Evolutionary conservation across 2,888 invertebrate genomes (phyloP), one percentile per base, ranked within the genome.

Genomic region (Punctoribates punctum): DNA sequence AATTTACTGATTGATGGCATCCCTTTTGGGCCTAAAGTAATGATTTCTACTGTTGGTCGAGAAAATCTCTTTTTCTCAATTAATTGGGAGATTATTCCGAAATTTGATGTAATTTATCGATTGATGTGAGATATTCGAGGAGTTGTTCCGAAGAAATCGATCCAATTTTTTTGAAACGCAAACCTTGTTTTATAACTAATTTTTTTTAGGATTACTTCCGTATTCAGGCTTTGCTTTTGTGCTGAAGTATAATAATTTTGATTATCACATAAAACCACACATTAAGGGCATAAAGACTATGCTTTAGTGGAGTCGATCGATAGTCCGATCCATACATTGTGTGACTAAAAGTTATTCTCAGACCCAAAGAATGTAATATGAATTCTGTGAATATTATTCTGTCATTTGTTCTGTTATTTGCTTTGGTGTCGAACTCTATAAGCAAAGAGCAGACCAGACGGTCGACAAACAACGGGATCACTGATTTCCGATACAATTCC

Each of bases 401-500:
- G 67, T 34, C 15, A 27, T 11, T 13, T 38, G 20, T 67, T 9
- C 20, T 67, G 9, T 9, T 38, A n/a, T 9, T 38, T 17, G 20
- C 17, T 15, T 38, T 38, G 29, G 17, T 67, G 11, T 38, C n/a
- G n/a, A 11, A 38, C 25, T 27, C 15, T 60, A 3, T 6, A 11
- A 27, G n/a, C 29, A 29, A 57, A 23, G n/a, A 60, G 8, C 67
- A 34, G 38, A 34, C 29, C 5, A 60, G 27, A 23, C 25, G 60
- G 6, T 60, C 60, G 17, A 8, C 67, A 1, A 67, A 34, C 38
- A 75, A 48, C 27, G 42, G 6, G 4, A 75, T 75, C 2, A 75
- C 72, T 34, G 75, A 75, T 29, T 75, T 75, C 54, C 72, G 75
- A 20, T 75, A 73, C 51, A 73, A 75, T n/a, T 72, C 57, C 20